Evolutionary conservation across 1,140 invertebrate genomes (phyloP).

Genomic region (Carposina sasakii): DNA sequence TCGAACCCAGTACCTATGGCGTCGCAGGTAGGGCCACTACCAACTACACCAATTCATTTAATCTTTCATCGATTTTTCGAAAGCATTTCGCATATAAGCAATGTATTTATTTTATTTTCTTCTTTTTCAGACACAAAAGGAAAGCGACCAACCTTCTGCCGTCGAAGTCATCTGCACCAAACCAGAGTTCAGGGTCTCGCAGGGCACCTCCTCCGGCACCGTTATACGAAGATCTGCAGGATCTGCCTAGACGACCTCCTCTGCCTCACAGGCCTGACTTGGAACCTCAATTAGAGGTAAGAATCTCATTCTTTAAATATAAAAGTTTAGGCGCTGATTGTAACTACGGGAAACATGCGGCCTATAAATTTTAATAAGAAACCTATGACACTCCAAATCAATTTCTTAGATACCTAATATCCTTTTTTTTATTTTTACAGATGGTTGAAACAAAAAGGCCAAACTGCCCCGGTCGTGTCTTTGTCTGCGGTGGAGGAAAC

Average conservation of each 20-base stretch:
- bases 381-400: background rate
- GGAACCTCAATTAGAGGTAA: conserved; percentile 61
- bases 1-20: too few species aligned
- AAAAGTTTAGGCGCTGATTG: background rate
- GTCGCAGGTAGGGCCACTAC: too few species aligned
- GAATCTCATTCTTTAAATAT: background rate
- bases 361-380: background rate
- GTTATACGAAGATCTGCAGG: conserved; percentile 61
- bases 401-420: background rate
- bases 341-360: background rate
- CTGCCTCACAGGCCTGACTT: conserved; percentile 55
- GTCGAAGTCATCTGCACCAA: conserved; percentile 55
- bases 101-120: conserved; percentile 4
- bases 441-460: conserved; percentile 65
- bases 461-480: conserved; percentile 57
- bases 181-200: conserved; percentile 46
- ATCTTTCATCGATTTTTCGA: background rate
- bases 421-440: conserved; percentile 36
- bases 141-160: conserved; percentile 63
- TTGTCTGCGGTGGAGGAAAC: conserved; percentile 55
- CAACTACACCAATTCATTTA: too few species aligned
- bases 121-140: conserved; percentile 53
- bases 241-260: conserved; percentile 55
- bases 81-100: background rate
- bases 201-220: conserved; percentile 59